Conservation (phyloP, 2,888 invertebrate genomes). For the Drosophila parthenogenetica region DNA sequence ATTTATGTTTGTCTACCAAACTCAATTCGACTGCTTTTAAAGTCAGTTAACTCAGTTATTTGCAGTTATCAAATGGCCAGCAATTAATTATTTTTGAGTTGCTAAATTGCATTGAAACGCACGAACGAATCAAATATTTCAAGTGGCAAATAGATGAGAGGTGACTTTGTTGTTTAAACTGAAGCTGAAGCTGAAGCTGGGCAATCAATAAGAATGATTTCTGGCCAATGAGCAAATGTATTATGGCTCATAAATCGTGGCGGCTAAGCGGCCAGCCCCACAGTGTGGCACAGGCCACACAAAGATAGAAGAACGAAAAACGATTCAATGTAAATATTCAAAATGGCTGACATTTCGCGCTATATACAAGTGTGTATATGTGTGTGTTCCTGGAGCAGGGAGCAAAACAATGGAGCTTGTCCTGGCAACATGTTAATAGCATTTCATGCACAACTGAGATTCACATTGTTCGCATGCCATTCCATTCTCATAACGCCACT, state of each 20-base stretch:
- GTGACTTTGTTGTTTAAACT: conserved; percentile 28
- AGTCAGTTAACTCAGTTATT: background rate
- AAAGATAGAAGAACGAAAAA: conserved; percentile 43
- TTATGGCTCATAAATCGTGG: conserved; percentile 53
- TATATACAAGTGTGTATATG: conserved; percentile 23
- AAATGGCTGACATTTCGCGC: conserved; percentile 80
- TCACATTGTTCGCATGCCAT: conserved; percentile 60
- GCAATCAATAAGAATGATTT: conserved; percentile 49
- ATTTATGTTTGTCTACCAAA: background rate
- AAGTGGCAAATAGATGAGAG: conserved; percentile 30
- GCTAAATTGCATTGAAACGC: conserved; percentile 14
- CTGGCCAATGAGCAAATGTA: conserved; percentile 31
- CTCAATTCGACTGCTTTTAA: background rate
- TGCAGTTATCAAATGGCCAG: background rate
- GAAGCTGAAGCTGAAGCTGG: conserved; percentile 19
- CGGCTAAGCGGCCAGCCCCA: conserved; percentile 21
- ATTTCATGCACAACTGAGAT: conserved; percentile 79
- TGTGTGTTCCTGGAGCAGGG: conserved; percentile 1
- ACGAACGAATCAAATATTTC: conserved; percentile 50
- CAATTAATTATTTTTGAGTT: conserved; percentile 27
- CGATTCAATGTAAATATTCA: conserved; percentile 73
- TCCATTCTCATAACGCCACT: conserved; percentile 19
- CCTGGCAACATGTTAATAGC: conserved; percentile 77
- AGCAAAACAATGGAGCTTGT: conserved; percentile 65
- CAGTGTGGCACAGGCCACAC: conserved; percentile 12